Evolutionary conservation across 2,113 vertebrate species (phyloP), one percentile per base, ranked within the genome.

Genomic region (Marmota flaviventris): DNA sequence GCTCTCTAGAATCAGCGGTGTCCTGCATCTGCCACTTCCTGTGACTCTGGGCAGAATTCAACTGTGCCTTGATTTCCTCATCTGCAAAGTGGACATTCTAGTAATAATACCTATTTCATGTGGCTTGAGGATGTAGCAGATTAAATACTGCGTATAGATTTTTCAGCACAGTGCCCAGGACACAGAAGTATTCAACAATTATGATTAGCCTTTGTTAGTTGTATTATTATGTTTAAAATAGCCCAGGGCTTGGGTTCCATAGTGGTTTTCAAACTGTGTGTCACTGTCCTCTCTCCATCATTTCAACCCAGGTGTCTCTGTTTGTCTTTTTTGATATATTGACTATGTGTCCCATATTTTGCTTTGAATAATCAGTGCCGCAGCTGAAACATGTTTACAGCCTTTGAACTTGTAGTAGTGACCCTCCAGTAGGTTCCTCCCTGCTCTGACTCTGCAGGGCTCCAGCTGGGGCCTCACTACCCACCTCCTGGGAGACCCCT

Each of bases 21-120:
- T 73, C 91, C 27, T 53, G 17, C 24, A 14, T 84, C n/a, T 56
- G 45, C n/a, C 89, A 76, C 91, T 94, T 78, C 48, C 89, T 96
- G 56, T 93, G 83, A 92, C 84, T 63, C 76, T 2, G 75, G n/a
- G 14, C 45, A 27, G n/a, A 89, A 94, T 16, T 86, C 73, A 17
- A 45, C 39, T 45, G 32, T 48, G 82, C 83, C 83, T 97, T 83
- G 77, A 73, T 89, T 86, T 92, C 82, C 84, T 81, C 81, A 89
- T 63, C 75, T 89, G 48, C 61, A 69, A 81, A 96, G 69, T 56
- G 75, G 53, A 27, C 84, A 63, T 48, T 86, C 91, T 87, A 63
- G 51, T 18, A 58, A 32, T 24, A 53, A 3, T n/a, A 39, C 51
- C 48, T 51, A 8, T 67, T 56, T 25, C 18, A 0, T 45, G 16